Conservation (phyloP, 2,113 vertebrate species). For the Callithrix jacchus region DNA sequence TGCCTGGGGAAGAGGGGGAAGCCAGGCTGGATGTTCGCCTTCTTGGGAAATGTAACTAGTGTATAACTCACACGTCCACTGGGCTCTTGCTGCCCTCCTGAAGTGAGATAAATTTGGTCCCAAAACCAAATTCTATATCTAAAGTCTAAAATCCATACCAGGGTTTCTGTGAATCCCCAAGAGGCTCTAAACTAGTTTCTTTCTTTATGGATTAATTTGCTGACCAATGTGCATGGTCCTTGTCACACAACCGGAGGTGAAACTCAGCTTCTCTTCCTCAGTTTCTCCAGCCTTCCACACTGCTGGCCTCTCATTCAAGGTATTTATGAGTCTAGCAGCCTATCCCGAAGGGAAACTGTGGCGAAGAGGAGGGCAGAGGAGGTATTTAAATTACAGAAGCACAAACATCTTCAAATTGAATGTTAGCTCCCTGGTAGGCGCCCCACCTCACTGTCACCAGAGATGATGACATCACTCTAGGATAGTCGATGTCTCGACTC, state of each 20-base stretch:
- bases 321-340: not conserved
- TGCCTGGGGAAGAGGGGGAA: not conserved
- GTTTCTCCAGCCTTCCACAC: fast-evolving
- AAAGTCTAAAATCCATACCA: not conserved
- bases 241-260: not conserved
- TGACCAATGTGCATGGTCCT: not conserved
- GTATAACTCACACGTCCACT: not conserved
- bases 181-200: not conserved
- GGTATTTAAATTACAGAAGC: not conserved
- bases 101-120: not conserved
- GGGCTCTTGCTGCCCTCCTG: not conserved
- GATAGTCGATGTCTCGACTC: no score
- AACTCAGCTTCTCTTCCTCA: not conserved
- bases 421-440: not conserved
- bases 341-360: not conserved
- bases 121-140: not conserved
- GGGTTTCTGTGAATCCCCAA: not conserved
- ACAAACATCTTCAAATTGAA: not conserved
- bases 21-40: not conserved
- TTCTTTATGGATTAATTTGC: not conserved
- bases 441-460: no score
- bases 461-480: no score
- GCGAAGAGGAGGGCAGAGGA: not conserved
- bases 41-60: not conserved
- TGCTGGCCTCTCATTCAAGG: not conserved